Evolutionary conservation across 2,888 invertebrate species (phyloP).

Genomic region (Andrena flavipes): DNA sequence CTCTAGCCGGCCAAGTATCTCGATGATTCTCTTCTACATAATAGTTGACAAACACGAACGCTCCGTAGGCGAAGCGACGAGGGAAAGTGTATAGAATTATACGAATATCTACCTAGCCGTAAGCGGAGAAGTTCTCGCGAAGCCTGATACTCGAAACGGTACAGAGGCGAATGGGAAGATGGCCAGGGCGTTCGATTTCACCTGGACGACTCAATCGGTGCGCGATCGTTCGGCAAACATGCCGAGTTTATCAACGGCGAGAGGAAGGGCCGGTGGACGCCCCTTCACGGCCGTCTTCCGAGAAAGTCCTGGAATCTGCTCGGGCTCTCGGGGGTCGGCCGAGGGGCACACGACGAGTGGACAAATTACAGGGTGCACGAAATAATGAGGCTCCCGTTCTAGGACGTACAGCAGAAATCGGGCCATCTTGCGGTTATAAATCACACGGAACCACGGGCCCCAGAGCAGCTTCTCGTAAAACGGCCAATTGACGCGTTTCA

Average conservation of each 20-base stretch:
- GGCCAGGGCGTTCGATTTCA: constrained; percentile 42
- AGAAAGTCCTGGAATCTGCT: constrained; percentile 76
- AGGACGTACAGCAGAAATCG: constrained; percentile 79
- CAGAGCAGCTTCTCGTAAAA: constrained; percentile 70
- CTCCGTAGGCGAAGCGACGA: no score
- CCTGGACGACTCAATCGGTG: constrained; percentile 63
- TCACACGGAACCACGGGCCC: constrained; percentile 75
- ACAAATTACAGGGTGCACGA: constrained; percentile 84
- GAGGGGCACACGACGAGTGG: constrained; percentile 80
- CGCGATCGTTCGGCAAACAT: constrained; percentile 51
- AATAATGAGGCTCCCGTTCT: constrained; percentile 84
- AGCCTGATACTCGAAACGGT: neutral
- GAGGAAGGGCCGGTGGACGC: constrained; percentile 44
- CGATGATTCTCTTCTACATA: no score
- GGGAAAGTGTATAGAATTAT: no score
- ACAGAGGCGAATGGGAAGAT: constrained; percentile 27
- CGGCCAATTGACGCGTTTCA: constrained; percentile 73
- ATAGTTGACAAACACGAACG: no score
- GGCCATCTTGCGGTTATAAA: constrained; percentile 82
- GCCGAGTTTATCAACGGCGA: constrained; percentile 55
- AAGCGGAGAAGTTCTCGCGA: no score
- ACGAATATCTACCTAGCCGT: no score
- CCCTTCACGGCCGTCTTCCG: constrained; percentile 71
- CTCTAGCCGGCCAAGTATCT: no score
- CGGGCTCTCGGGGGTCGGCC: constrained; percentile 50